A percentile compares a stretch with the other conserved stretches of the same genome.
Conservation (phyloP, 2,888 invertebrate genomes). For the Cheiracanthium punctorium region DNA sequence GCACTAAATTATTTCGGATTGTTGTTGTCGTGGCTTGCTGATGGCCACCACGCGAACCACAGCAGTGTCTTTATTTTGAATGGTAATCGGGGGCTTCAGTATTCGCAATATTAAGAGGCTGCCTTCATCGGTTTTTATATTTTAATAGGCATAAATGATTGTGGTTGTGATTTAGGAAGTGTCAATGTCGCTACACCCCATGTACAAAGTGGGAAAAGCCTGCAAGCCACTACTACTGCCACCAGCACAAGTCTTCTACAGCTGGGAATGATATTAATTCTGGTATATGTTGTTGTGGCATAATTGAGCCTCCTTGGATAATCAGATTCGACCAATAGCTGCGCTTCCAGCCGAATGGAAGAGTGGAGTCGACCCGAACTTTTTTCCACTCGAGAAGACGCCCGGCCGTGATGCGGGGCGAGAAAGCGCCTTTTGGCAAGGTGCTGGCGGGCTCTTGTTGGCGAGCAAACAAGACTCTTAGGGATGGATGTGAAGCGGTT, state of each 20-base stretch:
- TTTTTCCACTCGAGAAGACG: constrained; percentile 56
- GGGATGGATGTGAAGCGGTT: too few relatives aligned
- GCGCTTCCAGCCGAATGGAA: constrained; percentile 66
- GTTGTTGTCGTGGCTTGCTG: too few relatives aligned
- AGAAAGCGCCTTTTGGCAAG: too few relatives aligned
- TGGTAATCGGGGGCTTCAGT: too few relatives aligned
- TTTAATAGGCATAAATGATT: neutral
- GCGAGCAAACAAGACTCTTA: too few relatives aligned
- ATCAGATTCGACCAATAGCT: constrained; percentile 70
- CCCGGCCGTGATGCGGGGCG: neutral
- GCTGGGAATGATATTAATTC: constrained; percentile 65
- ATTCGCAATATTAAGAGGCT: neutral
- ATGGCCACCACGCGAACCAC: neutral
- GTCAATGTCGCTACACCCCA: neutral
- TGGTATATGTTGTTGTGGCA: constrained; percentile 49
- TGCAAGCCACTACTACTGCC: too few relatives aligned
- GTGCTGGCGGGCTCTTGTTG: neutral
- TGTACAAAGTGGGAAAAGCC: neutral
- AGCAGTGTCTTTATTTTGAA: too few relatives aligned
- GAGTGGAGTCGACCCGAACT: constrained; percentile 66
- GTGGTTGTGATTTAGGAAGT: constrained; percentile 5
- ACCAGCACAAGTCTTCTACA: constrained; percentile 34
- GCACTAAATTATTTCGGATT: constrained; percentile 2
- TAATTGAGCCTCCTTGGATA: constrained; percentile 65
- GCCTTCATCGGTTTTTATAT: neutral